phyloP scores from a whole-genome alignment of 1,140 invertebrate genomes.

The fruit fly (Drosophila melanogaster) region Release_6_plus_ISO1_MT NT_033777.3:28122001-28122500 shows the following conservation, averaged over 20 bases:
- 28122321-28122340: slow-evolving; percentile 44
- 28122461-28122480: no score
- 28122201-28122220: slow-evolving; percentile 60
- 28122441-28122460: slow-evolving; percentile 64
- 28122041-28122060: no score
- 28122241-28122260: slow-evolving; percentile 12
- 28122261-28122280: neutral
- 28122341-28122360: slow-evolving; percentile 37
- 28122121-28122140: slow-evolving; percentile 55
- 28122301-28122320: slow-evolving; percentile 5
- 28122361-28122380: slow-evolving; percentile 72
- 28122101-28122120: neutral
- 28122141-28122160: slow-evolving; percentile 23
- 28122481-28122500: slow-evolving; percentile 3
- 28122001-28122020: no score
- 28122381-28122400: slow-evolving; percentile 77
- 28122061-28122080: neutral
- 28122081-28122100: neutral
- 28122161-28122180: slow-evolving; percentile 54
- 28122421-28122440: slow-evolving; percentile 79
- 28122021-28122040: no score
- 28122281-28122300: slow-evolving; percentile 2
- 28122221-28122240: slow-evolving; percentile 75
- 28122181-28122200: slow-evolving; percentile 16
- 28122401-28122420: slow-evolving; percentile 58